A percentile compares a stretch with the other conserved stretches of the same genome.
phyloP scores from a whole-genome alignment of 2,797 vertebrate genomes.

The Sebastiscus albofasciatus region DNA sequence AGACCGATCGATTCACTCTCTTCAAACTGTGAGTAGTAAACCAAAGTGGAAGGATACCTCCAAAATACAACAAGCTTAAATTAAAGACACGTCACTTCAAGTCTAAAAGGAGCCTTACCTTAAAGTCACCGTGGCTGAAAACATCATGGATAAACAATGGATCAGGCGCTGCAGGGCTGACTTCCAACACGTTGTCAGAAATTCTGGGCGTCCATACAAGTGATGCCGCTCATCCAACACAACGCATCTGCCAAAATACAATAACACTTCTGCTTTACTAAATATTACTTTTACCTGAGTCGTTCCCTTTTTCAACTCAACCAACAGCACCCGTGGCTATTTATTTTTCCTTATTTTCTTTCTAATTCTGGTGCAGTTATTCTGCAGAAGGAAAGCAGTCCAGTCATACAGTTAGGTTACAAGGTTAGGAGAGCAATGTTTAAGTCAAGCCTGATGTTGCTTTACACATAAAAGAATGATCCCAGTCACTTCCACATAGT shows the following conservation, averaged over 20 bases:
- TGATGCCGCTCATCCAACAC: constrained; percentile 16
- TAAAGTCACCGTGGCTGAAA: constrained; percentile 12
- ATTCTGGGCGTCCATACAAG: constrained; percentile 10
- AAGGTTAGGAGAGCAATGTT: too few species aligned
- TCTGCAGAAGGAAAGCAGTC: not conserved
- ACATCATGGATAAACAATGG: constrained; percentile 30
- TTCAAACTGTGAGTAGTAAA: constrained; percentile 13
- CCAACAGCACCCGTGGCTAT: not conserved
- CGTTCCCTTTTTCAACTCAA: constrained; percentile 2
- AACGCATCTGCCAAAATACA: constrained; percentile 44
- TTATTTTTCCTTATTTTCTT: not conserved
- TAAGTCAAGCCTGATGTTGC: too few species aligned
- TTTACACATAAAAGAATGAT: too few species aligned
- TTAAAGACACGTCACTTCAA: constrained; percentile 18
- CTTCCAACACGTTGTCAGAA: constrained; percentile 42
- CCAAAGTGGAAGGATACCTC: constrained; percentile 8
- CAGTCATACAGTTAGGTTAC: not conserved
- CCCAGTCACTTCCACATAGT: too few species aligned
- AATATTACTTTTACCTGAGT: constrained; percentile 18
- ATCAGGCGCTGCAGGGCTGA: constrained; percentile 24
- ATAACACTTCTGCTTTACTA: constrained; percentile 14
- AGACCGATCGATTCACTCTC: constrained; percentile 48
- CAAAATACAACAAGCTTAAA: constrained; percentile 20
- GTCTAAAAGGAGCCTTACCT: constrained; percentile 31
- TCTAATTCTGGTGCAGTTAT: constrained; percentile 2